Evolutionary conservation across 2,797 vertebrate genomes (phyloP), one percentile per base, ranked within the genome.

Genomic region (Austrolebias charrua): DNA sequence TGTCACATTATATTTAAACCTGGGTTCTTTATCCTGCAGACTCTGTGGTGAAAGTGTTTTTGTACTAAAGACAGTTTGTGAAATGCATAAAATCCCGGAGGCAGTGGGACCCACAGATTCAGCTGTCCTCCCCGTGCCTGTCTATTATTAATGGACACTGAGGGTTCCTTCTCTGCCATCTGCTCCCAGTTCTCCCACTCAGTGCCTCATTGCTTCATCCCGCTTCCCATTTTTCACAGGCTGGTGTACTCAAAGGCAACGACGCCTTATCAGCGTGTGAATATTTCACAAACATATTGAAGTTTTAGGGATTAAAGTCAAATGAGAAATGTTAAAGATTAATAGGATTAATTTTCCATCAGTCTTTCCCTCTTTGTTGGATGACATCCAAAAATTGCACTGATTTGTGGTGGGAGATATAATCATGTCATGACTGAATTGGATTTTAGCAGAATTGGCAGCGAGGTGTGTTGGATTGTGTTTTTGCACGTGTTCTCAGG

Each of bases 81-180:
- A 69, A 78, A 74, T 57, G 51, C 71, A 81, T 59, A 67, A 73
- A 76, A 60, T 81, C 76, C 80, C 55, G 2, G 28, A 76, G 81
- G 74, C 85, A 71, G 67, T 68, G 73, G 72, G 76, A 72, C 74
- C 10, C 38, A 45, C 20, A 9, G 9, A 51, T 55, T 70, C 72
- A 52, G 60, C 63, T 67, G 33, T 71, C 75, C 46, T 67, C 77
- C 66, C 71, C 86, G 81, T 82, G 73, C 75, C 69, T 60, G 79
- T 89, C 78, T 83, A 90, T 91, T 90, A 89, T 89, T 90, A 84
- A 92, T 91, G 75, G 83, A 66, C 84, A 83, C 65, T 56, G 65
- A 73, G 66, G 72, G 82, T 81, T 85, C 74, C 82, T 81, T 70
- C 78, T 83, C 76, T 64, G 76, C 90, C 90, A 91, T 92, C 89